These are phyloP conservation scores for Zele albiditarsus DNA, from an alignment of 2,888 invertebrate genomes.

Conservation along the genomic window DNA sequence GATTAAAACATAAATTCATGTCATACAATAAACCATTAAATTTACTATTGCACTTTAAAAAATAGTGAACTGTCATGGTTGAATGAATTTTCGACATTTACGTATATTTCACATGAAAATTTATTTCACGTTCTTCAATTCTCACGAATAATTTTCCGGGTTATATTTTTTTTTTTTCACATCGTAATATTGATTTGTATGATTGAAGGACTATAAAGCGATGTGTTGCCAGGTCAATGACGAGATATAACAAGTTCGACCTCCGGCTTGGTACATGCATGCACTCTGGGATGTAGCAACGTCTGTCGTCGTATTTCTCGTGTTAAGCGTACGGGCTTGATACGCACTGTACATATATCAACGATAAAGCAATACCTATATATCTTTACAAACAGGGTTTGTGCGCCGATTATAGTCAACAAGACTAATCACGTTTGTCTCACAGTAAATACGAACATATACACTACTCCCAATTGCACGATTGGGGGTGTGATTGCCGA, in stretches of 20 bases:
- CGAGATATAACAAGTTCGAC: neutral
- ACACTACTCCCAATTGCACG: slow-evolving; percentile 4
- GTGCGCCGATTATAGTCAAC: slow-evolving; percentile 48
- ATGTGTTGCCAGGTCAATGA: slow-evolving; percentile 5
- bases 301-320: slow-evolving; percentile 5
- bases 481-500: slow-evolving; percentile 3
- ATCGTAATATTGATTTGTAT: neutral
- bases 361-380: slow-evolving; percentile 15
- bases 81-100: too few species aligned
- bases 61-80: too few species aligned
- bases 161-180: neutral
- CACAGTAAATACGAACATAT: slow-evolving; percentile 47
- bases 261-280: neutral
- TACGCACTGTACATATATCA: neutral
- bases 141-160: too few species aligned
- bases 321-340: slow-evolving; percentile 13
- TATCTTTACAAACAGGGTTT: slow-evolving; percentile 23
- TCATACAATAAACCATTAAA: neutral
- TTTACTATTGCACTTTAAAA: neutral
- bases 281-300: neutral
- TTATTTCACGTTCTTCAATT: too few species aligned
- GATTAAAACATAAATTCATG: neutral
- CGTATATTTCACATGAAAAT: too few species aligned
- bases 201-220: neutral
- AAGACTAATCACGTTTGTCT: slow-evolving; percentile 57